phyloP scores from a whole-genome alignment of 2,113 vertebrate genomes.

The Peromyscus maniculatus region DNA sequence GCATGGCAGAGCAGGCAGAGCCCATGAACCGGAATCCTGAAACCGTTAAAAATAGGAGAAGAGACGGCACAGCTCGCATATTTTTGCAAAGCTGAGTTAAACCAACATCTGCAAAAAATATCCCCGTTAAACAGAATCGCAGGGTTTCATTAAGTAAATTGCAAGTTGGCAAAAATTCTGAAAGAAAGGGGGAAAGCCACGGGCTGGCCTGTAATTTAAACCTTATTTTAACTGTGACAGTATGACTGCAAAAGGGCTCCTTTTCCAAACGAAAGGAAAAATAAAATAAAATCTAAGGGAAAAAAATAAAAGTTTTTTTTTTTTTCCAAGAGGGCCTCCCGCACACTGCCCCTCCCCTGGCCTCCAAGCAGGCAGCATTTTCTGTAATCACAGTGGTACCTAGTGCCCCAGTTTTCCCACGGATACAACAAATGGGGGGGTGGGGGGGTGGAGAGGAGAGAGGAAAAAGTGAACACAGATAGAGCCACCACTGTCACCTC shows the following conservation, averaged over 20 bases:
- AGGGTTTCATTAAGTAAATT: constrained; percentile 99
- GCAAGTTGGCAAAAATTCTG: constrained; percentile 98
- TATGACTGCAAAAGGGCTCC: constrained; percentile 89
- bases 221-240: constrained; percentile 96
- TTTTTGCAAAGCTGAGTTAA: constrained; percentile 93
- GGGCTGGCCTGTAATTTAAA: constrained; percentile 99
- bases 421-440: constrained; percentile 67
- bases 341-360: constrained; percentile 59
- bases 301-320: neutral
- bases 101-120: constrained; percentile 96
- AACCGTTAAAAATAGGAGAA: constrained; percentile 89
- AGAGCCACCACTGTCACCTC: constrained; percentile 85
- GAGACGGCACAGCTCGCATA: constrained; percentile 91
- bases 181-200: constrained; percentile 97
- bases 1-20: neutral
- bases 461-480: constrained; percentile 82
- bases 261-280: constrained; percentile 84
- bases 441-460: constrained; percentile 14
- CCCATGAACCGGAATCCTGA: constrained; percentile 76
- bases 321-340: constrained; percentile 61
- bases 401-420: constrained; percentile 75
- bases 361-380: constrained; percentile 76
- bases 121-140: constrained; percentile 96
- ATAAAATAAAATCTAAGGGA: constrained; percentile 84
- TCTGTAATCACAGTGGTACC: constrained; percentile 73